Evolutionary conservation across 2,113 vertebrate genomes (phyloP).

Genomic region (Ovibos moschatus): DNA sequence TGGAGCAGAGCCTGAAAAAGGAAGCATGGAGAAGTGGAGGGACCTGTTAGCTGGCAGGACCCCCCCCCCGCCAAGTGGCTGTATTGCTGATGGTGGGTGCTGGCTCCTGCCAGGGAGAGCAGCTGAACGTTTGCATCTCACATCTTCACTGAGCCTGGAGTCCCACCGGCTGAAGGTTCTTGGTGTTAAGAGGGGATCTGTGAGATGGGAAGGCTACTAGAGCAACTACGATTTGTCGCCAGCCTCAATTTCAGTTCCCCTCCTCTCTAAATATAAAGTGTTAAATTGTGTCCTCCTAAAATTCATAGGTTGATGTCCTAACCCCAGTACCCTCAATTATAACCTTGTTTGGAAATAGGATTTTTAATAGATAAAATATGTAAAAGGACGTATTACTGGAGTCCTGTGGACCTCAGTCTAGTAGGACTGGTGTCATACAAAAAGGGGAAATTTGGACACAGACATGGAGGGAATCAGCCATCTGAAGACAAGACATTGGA

Average conservation of each 20-base stretch:
- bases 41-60: not conserved
- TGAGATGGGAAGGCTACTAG: not conserved
- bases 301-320: not conserved
- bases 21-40: not conserved
- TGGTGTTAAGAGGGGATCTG: not conserved
- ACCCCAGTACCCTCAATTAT: not conserved
- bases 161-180: not conserved
- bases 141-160: not conserved
- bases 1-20: not conserved
- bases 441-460: not conserved
- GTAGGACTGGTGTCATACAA: not conserved
- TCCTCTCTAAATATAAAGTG: not conserved
- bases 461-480: not conserved
- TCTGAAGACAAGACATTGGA: not conserved
- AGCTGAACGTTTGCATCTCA: not conserved
- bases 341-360: not conserved
- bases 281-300: not conserved
- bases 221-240: not conserved
- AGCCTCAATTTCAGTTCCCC: not conserved
- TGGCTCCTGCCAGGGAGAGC: not conserved
- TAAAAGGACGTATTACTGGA: not conserved
- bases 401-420: not conserved
- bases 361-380: not conserved
- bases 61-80: not conserved
- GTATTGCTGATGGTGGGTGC: fast-evolving